Evolutionary conservation across 2,113 vertebrate species (phyloP), one percentile per base, ranked within the genome.

Genomic region (Percina caprodes): DNA sequence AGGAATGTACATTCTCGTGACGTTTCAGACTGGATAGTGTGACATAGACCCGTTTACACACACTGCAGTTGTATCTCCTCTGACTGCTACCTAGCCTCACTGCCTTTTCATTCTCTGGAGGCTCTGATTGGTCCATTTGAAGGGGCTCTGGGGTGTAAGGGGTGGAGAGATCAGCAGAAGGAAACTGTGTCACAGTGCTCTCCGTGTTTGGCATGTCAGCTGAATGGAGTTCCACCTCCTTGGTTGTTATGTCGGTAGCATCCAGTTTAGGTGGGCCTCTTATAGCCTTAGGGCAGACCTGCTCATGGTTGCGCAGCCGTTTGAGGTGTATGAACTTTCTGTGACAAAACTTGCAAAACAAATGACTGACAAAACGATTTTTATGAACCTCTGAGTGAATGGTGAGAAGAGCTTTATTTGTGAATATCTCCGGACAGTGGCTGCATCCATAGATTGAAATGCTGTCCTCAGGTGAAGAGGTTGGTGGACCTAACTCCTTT

Each of bases 1-100:
- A 99, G 0, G 98, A 99, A 87, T 99, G 98, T 55, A 99, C 98
- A 5, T 99, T 99, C 66, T 98, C 97, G 6, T 99, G 98, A 65
- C 98, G 94, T 72, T 97, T 97, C 81, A 99, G 96, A 90, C 98
- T 99, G 45, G 98, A 99, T 51, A 99, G 35, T 0, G 98, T 99
- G 67, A 99, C 96, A 0, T 99, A 99, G 51, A 97, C 97, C 15
- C 98, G 96, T 86, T 98, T 98, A 89, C 98, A 99, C 62, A 99
- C 96, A 0, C 95, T 91, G 11, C 98, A 99, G 24, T 96, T 96
- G 75, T 99, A 99, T 45, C 96, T 39, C 89, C 97, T 96, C 59
- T 98, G 97, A 78, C 95, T 94, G 19, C 96, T 94, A 1, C 95
- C 95, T 0, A 94, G 94, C 81, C 95, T 97, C n/a, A 94, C 92